phyloP scores from a whole-genome alignment of 2,888 invertebrate species.

The Nasonovia ribisnigri region DNA sequence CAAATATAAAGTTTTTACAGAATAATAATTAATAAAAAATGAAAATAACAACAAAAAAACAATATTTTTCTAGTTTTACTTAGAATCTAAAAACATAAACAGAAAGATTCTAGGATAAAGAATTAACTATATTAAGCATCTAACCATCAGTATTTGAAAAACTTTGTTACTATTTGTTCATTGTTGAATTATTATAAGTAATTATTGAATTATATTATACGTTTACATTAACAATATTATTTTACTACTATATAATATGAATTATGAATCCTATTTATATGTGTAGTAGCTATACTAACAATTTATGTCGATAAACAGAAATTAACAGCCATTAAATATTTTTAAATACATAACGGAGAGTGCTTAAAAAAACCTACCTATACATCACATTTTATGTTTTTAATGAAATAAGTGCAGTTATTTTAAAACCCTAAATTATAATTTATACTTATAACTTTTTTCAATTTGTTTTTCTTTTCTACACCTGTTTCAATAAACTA shows the following conservation, averaged over 20 bases:
- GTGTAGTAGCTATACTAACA: neutral
- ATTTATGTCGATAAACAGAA: neutral
- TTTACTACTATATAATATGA: neutral
- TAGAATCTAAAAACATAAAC: neutral
- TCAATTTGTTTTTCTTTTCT: no score
- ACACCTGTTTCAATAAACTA: no score
- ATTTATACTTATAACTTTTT: no score
- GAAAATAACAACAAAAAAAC: no score
- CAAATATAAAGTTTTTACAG: neutral
- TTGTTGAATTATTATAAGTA: neutral
- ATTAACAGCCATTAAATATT: neutral
- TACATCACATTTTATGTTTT: no score
- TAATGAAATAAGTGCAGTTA: no score
- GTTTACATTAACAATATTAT: neutral
- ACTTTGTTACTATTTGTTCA: neutral
- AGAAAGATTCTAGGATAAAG: neutral
- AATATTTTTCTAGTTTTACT: neutral
- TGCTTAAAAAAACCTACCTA: neutral
- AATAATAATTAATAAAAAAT: neutral
- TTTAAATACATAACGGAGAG: neutral
- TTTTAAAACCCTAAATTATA: no score
- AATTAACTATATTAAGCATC: neutral
- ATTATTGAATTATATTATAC: neutral
- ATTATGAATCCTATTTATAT: neutral
- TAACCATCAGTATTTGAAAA: neutral